Conservation (phyloP, 2,113 vertebrate genomes). For the Papio anubis region DNA sequence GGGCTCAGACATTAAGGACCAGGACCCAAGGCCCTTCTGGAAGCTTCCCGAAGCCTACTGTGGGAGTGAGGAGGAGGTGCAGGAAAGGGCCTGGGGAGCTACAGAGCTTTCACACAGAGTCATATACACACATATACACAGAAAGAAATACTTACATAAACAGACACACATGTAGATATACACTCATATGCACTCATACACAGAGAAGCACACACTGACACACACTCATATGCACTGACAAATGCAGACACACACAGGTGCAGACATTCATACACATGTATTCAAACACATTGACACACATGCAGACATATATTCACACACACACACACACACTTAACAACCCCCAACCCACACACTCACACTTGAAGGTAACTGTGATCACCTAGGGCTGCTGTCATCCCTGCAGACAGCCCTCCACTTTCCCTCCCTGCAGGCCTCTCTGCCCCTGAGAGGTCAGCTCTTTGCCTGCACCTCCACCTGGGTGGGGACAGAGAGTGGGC, state of each 20-base stretch:
- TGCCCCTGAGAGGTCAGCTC: not conserved
- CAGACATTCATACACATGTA: too few relatives aligned
- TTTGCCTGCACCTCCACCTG: not conserved
- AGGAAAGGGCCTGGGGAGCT: not conserved
- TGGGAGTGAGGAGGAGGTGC: not conserved
- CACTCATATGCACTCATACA: not conserved
- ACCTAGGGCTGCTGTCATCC: not conserved
- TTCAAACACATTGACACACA: not conserved
- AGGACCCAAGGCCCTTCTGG: not conserved
- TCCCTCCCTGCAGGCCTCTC: not conserved
- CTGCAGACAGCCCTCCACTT: not conserved
- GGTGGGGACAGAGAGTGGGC: not conserved
- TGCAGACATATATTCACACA: not conserved
- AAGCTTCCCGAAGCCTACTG: not conserved
- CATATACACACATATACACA: not conserved
- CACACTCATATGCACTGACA: not conserved
- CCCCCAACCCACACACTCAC: not conserved
- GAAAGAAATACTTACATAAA: not conserved
- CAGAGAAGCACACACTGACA: not conserved
- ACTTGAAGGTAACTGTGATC: not conserved
- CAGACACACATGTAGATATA: not conserved
- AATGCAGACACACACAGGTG: not conserved
- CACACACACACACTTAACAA: not conserved
- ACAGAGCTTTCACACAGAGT: not conserved
- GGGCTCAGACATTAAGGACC: not conserved